Conservation (phyloP, 2,888 invertebrate genomes). For the Papilio gigon region DNA sequence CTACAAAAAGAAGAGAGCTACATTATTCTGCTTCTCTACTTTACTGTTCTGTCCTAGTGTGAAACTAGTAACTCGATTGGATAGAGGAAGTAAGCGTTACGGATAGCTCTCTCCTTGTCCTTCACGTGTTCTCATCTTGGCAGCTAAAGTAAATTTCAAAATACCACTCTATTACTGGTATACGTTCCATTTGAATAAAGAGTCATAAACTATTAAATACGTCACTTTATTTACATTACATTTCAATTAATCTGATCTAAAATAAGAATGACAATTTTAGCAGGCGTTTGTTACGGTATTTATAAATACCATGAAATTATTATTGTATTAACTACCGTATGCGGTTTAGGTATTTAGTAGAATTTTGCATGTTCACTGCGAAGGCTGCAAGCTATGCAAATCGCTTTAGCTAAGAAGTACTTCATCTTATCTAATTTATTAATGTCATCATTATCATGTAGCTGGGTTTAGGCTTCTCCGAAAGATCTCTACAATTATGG, state of each 20-base stretch:
- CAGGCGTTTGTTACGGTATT: neutral
- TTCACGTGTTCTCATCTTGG: slow-evolving; percentile 19
- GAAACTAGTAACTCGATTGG: neutral
- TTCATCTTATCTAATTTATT: neutral
- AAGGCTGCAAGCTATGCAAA: too few relatives aligned
- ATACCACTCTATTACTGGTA: slow-evolving; percentile 14
- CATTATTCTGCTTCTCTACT: neutral
- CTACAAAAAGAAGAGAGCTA: neutral
- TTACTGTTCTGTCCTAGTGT: neutral
- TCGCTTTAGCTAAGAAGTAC: too few relatives aligned
- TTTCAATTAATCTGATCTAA: slow-evolving; percentile 1
- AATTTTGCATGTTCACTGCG: neutral
- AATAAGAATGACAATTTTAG: slow-evolving; percentile 1
- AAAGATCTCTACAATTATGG: too few relatives aligned
- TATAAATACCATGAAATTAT: slow-evolving; percentile 3
- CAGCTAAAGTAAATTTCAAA: slow-evolving; percentile 13
- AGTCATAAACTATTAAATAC: slow-evolving; percentile 1
- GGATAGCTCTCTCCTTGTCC: slow-evolving; percentile 16
- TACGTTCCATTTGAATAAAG: slow-evolving; percentile 12
- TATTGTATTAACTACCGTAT: neutral
- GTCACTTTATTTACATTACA: slow-evolving; percentile 3
- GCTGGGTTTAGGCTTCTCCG: too few relatives aligned
- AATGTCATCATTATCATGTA: too few relatives aligned
- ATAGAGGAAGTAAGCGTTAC: slow-evolving; percentile 9
- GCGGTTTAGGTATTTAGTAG: neutral